Evolutionary conservation across 2,797 vertebrate genomes (phyloP).

Genomic region (Nothura maculosa): DNA sequence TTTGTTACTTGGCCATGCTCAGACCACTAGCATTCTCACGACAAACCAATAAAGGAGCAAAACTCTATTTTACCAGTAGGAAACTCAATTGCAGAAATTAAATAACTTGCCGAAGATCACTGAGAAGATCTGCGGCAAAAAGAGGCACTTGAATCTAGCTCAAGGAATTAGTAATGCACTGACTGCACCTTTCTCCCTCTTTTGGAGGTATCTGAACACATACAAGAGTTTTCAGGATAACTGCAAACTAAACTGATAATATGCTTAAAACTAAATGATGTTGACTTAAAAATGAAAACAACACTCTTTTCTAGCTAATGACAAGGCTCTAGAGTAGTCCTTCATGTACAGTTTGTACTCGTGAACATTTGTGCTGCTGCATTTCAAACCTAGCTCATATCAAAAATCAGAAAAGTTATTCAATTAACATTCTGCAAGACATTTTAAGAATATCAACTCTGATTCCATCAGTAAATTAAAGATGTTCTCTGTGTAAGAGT

Average conservation of each 20-base stretch:
- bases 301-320: neutral
- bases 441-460: neutral
- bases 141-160: neutral
- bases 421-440: neutral
- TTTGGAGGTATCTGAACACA: neutral
- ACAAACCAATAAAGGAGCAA: neutral
- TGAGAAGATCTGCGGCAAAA: neutral
- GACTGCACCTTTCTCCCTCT: neutral
- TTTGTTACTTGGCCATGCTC: neutral
- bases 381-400: neutral
- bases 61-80: neutral
- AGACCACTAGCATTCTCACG: neutral
- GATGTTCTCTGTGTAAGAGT: neutral
- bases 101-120: neutral
- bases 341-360: neutral
- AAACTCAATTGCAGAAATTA: neutral
- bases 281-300: neutral
- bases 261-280: neutral
- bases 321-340: neutral
- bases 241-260: neutral
- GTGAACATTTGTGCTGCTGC: neutral
- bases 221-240: neutral
- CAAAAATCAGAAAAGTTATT: neutral
- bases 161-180: neutral
- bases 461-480: neutral